Evolutionary conservation across 1,140 invertebrate genomes (phyloP), one percentile per base, ranked within the genome.

Genomic region (Maconellicoccus hirsutus): DNA sequence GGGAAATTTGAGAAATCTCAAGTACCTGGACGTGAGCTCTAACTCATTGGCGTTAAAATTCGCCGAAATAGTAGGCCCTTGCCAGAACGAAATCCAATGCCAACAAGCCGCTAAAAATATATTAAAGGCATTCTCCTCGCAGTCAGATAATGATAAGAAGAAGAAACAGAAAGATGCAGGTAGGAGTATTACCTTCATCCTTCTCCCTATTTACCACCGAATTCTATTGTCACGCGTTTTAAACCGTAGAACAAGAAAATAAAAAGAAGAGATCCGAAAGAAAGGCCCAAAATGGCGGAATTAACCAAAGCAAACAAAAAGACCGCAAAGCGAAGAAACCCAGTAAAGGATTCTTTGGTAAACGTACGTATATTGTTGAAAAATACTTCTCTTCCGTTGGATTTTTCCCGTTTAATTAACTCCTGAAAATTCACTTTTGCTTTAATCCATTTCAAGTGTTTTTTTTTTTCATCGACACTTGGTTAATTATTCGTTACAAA

Each of bases 21-120:
- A 84, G 75, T 92, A 90, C 87, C 79, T 93, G 39, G 91, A 93
- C 81, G 79, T 93, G 70, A 92, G 61, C 21, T 23, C 88, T 73
- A 93, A 93, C 80, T 90, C 89, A 22, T 77, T 93, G 29, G 84
- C 86, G 38, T 80, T 83, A 12, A 82, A 83, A 42, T 82, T 92
- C 71, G 84, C 84, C 33, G 84, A 85, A 78, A 82, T 86, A 69
- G 85, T 86, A 27, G 86, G 86, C 33, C 81, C 81, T 69, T 88
- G 86, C 75, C 80, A 81, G 23, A 85, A 86, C 73, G 77, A 77
- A 19, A 80, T 79, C 69, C 83, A 87, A 74, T 88, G 86, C 78
- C 83, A 85, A 75, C 75, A 79, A 72, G 86, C 86, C 76, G 86
- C 86, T 12, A 74, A 73, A 52, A 71, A 74, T 4, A 42, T 75